Evolutionary conservation across 2,797 vertebrate genomes (phyloP).

Genomic region (Acanthopagrus latus): DNA sequence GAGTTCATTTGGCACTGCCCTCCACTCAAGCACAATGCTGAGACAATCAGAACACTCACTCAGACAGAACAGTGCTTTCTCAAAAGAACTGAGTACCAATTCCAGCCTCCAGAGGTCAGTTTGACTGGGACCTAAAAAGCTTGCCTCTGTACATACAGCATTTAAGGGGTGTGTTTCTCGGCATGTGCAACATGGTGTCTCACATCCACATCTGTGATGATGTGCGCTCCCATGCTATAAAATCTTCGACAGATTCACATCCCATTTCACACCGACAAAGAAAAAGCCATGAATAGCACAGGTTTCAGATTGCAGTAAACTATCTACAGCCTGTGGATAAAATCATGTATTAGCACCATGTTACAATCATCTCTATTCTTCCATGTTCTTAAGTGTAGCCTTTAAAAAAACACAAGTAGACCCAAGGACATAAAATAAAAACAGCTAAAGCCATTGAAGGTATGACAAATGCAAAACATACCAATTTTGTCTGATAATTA

Average conservation of each 20-base stretch:
- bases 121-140: slow-evolving; percentile 68
- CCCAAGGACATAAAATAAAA: slow-evolving; percentile 39
- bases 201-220: slow-evolving; percentile 55
- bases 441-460: slow-evolving; percentile 64
- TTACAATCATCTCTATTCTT: slow-evolving; percentile 54
- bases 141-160: slow-evolving; percentile 70
- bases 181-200: slow-evolving; percentile 46
- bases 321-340: slow-evolving; percentile 51
- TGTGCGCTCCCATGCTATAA: slow-evolving; percentile 48
- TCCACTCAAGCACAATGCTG: slow-evolving; percentile 83
- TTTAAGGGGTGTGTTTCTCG: slow-evolving; percentile 59
- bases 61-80: slow-evolving; percentile 81
- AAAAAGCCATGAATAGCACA: slow-evolving; percentile 73
- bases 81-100: slow-evolving; percentile 74
- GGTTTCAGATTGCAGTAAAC: slow-evolving; percentile 60
- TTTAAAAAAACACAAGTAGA: slow-evolving; percentile 55
- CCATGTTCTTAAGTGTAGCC: slow-evolving; percentile 56
- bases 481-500: slow-evolving; percentile 66
- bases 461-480: slow-evolving; percentile 71
- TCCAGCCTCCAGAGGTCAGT: slow-evolving; percentile 78
- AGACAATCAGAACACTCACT: slow-evolving; percentile 85
- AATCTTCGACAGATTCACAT: slow-evolving; percentile 55
- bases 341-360: slow-evolving; percentile 44
- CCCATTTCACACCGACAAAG: slow-evolving; percentile 61
- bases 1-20: slow-evolving; percentile 78